phyloP scores from a whole-genome alignment of 2,113 vertebrate genomes.

The Chloropsis hardwickii region DNA sequence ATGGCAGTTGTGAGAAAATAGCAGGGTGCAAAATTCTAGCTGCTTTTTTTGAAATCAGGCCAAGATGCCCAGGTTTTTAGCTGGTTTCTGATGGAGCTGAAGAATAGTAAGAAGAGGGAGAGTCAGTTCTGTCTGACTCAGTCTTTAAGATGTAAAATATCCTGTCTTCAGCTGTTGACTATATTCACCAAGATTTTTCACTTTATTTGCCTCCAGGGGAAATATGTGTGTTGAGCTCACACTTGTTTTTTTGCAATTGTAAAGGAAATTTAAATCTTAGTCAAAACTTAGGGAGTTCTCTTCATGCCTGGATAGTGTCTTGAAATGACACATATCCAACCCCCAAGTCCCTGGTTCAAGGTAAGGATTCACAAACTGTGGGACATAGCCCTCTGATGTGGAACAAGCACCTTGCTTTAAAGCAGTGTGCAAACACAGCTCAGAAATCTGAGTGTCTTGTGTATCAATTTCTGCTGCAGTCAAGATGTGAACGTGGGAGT shows the following conservation, averaged over 20 bases:
- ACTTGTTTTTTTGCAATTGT: background rate
- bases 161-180: background rate
- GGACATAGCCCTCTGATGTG: accelerated
- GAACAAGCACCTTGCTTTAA: background rate
- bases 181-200: background rate
- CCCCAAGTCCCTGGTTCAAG: background rate
- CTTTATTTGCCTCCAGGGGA: background rate
- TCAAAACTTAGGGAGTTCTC: background rate
- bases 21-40: background rate
- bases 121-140: background rate
- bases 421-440: accelerated
- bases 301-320: background rate
- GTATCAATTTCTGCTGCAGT: background rate
- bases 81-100: background rate
- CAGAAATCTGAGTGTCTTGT: accelerated
- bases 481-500: background rate
- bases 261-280: background rate
- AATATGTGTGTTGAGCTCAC: background rate
- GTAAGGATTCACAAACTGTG: background rate
- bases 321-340: background rate
- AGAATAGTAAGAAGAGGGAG: background rate
- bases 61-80: background rate
- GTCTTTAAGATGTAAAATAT: background rate
- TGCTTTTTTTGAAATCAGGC: background rate
- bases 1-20: background rate